Evolutionary conservation across 2,888 invertebrate species (phyloP), one percentile per base, ranked within the genome.

Genomic region (Thymelicus acteon): DNA sequence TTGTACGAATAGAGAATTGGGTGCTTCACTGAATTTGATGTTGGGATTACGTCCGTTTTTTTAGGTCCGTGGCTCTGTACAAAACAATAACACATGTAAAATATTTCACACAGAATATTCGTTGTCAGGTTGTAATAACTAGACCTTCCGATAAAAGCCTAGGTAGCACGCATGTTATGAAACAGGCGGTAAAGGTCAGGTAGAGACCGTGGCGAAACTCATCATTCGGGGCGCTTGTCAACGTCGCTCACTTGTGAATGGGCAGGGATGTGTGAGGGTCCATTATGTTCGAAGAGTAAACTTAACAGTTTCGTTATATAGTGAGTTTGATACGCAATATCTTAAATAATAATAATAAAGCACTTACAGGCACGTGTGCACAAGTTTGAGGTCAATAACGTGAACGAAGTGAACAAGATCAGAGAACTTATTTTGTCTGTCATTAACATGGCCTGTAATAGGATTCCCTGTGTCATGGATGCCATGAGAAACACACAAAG

Each of bases 141-240:
- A 63, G 52, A 54, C 64, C 52, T 64, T 64, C 64, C 40, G 64
- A 64, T 64, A 64, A 40, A 64, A 52, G 62, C 62, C 47, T 62
- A 62, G 48, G 63, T 64, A 52, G 54, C 39, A 64, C 54, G 64
- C 64, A 49, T 63, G 40, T 52, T 64, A 64, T 64, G 54, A 64
- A 54, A 64, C 39, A 15, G 60, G 15, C 15, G 7, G 44, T 39
- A 63, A 63, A 63, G 52, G 49, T 63, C 63, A 49, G 52, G 12
- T 10, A 7, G 37, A 49, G 61, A 49, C 31, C 62, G 62, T 62
- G 62, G 37, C 62, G 62, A 62, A 62, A 62, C 62, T 40, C 60
- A 44, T 44, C 57, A 52, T 52, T 61, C 47, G 24, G 47, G 61
- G 61, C 44, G 62, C 62, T 31, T 48, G 62, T 62, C 62, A 62